These are phyloP conservation scores for Istiophorus platypterus DNA, from an alignment of 2,113 vertebrate genomes.

Conservation along the genomic window DNA sequence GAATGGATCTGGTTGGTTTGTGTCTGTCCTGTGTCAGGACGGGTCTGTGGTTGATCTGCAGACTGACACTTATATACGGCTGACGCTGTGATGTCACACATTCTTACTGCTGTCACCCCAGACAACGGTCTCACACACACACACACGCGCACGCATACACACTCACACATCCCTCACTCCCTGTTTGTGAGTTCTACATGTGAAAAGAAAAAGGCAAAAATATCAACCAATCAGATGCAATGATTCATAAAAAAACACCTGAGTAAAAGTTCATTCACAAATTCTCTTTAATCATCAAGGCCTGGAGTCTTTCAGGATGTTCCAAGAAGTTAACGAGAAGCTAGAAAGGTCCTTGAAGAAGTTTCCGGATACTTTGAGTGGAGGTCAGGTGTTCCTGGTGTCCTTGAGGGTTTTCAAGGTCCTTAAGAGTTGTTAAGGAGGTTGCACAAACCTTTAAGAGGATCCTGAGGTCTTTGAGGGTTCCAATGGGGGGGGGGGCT, in stretches of 20 bases:
- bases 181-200: background rate
- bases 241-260: background rate
- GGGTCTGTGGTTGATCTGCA: slow-evolving; percentile 21
- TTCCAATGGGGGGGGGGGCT: too few relatives aligned
- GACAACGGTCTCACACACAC: slow-evolving; percentile 37
- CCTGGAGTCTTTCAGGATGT: background rate
- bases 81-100: slow-evolving; percentile 68
- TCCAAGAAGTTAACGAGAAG: background rate
- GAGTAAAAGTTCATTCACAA: background rate
- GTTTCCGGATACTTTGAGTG: background rate
- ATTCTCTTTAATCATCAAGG: background rate
- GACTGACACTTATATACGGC: slow-evolving; percentile 18
- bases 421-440: background rate
- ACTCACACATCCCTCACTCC: slow-evolving; percentile 6
- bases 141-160: slow-evolving; percentile 46
- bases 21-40: slow-evolving; percentile 65
- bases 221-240: slow-evolving; percentile 29
- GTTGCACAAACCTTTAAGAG: background rate
- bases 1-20: background rate
- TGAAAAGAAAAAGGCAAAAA: background rate
- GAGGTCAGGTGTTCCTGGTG: too few relatives aligned
- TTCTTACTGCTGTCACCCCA: slow-evolving; percentile 56
- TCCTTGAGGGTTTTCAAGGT: background rate
- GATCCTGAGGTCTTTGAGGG: rapidly evolving
- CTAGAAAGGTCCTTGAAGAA: background rate